phyloP scores from a whole-genome alignment of 2,888 invertebrate species.

The Lacanobia wlatinum region DNA sequence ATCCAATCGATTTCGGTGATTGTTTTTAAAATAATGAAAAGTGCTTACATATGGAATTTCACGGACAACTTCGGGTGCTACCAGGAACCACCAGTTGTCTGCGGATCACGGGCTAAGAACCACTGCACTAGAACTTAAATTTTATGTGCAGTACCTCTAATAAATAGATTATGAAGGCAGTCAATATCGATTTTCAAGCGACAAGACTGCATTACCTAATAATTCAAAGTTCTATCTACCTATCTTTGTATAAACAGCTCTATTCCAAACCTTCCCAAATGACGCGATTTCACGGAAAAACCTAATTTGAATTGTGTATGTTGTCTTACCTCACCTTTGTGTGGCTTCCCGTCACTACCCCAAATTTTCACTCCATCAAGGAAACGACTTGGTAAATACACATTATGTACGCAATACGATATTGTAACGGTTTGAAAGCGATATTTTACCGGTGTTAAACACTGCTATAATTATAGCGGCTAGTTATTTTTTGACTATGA shows the following conservation, averaged over 20 bases:
- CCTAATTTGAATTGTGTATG: conserved; percentile 75
- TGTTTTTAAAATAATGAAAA: no score
- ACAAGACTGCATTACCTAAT: no score
- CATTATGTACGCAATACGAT: conserved; percentile 59
- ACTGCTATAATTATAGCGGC: conserved; percentile 18
- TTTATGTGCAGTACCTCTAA: no score
- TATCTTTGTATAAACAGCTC: background rate
- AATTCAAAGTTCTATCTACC: no score
- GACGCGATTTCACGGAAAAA: conserved; percentile 72
- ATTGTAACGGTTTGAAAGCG: conserved; percentile 46
- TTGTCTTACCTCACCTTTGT: conserved; percentile 81
- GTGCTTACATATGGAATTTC: no score
- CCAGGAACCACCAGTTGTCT: no score
- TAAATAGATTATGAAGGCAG: no score
- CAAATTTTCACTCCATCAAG: conserved; percentile 79
- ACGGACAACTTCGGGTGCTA: no score
- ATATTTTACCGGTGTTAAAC: conserved; percentile 49
- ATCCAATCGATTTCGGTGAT: no score
- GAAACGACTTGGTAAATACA: conserved; percentile 75
- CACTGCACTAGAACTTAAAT: no score
- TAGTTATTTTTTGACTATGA: conserved; percentile 3
- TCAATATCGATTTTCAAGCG: no score
- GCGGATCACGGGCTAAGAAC: no score
- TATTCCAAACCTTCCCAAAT: conserved; percentile 22
- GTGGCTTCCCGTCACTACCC: conserved; percentile 80